Base-by-base conservation (phyloP, 2,888 invertebrate species). In the Andricus quercusramuli region DNA sequence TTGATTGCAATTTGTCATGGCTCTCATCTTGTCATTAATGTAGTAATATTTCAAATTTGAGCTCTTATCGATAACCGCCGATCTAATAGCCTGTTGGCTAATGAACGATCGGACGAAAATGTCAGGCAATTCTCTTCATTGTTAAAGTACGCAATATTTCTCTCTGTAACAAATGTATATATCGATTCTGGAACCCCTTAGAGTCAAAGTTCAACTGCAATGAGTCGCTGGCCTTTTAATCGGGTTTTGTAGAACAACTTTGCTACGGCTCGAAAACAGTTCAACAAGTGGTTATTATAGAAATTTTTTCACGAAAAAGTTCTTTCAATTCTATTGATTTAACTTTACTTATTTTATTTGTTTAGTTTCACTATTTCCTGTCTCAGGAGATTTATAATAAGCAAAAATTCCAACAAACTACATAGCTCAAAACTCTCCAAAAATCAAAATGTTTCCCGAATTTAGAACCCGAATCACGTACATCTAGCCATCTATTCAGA, bases 111-210 rank as follows among this genome's bases (percentile, higher is more conserved):
- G 77, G 17, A 62, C 62, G 22, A 77, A 77, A 77, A 77, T 44
- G 25, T 37, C 62, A 47, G 77, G 64, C 41, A 77, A 37, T 77
- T 62, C 77, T 41, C 32, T 77, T 3, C n/a, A n/a, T 44, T 20
- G 77, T 41, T 62, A 62, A 77, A 77, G 77, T 62, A 77, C 62
- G 62, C 77, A 77, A 59, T 77, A 77, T 77, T 77, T 77, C 77
- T 64, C 44, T 47, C 41, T 13, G 25, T 41, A 47, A 68, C 25
- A 44, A 68, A 41, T 68, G 44, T 44, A 41, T 67, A 32, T 68
- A 74, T 56, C 74, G 51, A 74, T 74, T 2, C 25, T 62, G 25
- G 62, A 62, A 62, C 15, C 25, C 59, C 25, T 62, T 25, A 11
- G 62, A 62, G 25, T 25, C 4, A 15, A 67, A 13, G 29, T 67